These are phyloP conservation scores for Benitochromis conjunctus DNA, from an alignment of 2,113 vertebrate species.

Conservation along the genomic window DNA sequence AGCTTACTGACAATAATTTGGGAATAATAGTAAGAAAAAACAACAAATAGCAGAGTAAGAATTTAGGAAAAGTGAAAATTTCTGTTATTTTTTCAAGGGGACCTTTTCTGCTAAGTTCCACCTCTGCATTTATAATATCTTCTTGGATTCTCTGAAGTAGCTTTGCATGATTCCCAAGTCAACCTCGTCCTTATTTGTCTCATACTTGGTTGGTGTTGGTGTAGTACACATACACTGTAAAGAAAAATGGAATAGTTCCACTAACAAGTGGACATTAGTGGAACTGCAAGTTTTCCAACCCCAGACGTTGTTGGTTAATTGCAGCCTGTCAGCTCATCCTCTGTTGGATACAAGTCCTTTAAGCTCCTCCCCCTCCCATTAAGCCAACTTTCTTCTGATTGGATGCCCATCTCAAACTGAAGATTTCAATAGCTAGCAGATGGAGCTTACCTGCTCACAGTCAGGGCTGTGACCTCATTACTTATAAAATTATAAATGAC, in stretches of 20 bases:
- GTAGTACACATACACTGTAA: rapidly evolving
- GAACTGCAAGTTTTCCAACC: rapidly evolving
- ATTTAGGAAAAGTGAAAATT: not conserved
- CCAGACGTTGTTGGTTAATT: not conserved
- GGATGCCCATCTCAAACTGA: not conserved
- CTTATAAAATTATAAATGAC: not conserved
- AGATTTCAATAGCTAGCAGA: not conserved
- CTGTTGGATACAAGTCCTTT: not conserved
- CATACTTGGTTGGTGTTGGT: not conserved
- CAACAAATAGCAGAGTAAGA: not conserved
- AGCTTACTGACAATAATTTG: not conserved
- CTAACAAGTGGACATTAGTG: not conserved
- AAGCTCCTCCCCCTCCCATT: not conserved
- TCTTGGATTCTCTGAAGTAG: not conserved
- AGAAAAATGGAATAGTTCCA: not conserved
- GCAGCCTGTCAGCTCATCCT: not conserved
- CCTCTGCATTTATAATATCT: not conserved
- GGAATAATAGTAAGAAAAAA: not conserved
- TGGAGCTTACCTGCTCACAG: not conserved
- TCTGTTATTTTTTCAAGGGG: not conserved
- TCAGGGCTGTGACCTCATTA: not conserved
- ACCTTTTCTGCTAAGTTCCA: not conserved
- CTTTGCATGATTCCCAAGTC: not conserved
- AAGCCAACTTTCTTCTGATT: not conserved
- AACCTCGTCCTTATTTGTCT: not conserved